These are phyloP conservation scores for Philaenus spumarius DNA, from an alignment of 1,140 invertebrate genomes.

Conservation along the genomic window DNA sequence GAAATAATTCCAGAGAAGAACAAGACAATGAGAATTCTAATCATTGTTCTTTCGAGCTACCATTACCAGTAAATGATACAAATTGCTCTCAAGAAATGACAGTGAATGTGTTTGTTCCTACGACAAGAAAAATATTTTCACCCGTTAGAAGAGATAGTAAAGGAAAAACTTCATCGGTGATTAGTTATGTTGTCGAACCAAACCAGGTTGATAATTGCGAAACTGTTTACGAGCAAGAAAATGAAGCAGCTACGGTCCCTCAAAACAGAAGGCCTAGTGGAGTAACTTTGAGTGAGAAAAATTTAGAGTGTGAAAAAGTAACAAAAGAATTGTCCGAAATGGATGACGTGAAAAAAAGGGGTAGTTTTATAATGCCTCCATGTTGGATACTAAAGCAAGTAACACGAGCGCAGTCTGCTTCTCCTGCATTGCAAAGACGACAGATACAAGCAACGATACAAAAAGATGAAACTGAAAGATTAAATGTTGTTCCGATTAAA, in stretches of 20 bases:
- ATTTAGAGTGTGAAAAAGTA: no score
- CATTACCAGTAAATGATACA: constrained; percentile 5
- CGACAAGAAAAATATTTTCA: constrained; percentile 67
- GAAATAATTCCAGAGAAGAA: no score
- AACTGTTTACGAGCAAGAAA: background rate
- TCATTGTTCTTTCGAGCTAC: no score
- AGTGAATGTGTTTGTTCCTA: constrained; percentile 59
- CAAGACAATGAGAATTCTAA: no score
- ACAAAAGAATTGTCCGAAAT: background rate
- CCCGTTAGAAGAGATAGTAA: constrained; percentile 52
- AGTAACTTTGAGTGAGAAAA: no score
- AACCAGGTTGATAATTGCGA: no score
- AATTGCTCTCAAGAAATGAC: constrained; percentile 30
- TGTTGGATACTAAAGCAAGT: constrained; percentile 20
- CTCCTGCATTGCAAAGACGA: constrained; percentile 18
- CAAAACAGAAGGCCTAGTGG: background rate
- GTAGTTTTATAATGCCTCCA: constrained; percentile 18
- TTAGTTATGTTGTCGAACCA: constrained; percentile 24
- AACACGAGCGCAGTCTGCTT: constrained; percentile 19
- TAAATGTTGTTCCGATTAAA: no score
- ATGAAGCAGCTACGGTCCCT: background rate
- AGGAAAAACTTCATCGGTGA: constrained; percentile 36
- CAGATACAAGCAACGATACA: background rate
- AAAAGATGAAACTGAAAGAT: constrained; percentile 11
- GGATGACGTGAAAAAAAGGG: background rate